These are phyloP conservation scores for Phylloscopus trochilus DNA, from an alignment of 2,113 vertebrate genomes.

Conservation along the genomic window DNA sequence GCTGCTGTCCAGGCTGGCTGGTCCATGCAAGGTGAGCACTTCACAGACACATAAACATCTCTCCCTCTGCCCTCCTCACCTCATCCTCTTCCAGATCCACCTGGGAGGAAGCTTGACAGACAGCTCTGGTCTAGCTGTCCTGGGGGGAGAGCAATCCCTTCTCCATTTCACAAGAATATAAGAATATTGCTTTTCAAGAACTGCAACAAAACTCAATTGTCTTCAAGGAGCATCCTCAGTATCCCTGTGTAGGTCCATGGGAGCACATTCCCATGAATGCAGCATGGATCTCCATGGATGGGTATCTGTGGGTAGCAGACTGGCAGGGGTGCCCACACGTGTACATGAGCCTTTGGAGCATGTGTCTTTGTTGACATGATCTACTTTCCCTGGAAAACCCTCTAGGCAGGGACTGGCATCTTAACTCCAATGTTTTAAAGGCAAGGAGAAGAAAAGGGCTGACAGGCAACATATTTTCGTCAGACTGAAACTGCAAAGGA, in stretches of 20 bases:
- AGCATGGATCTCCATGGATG: not conserved
- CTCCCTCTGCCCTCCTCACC: not conserved
- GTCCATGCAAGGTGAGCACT: not conserved
- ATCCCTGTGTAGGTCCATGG: accelerated
- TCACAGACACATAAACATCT: not conserved
- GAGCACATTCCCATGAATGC: not conserved
- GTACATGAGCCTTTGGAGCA: accelerated
- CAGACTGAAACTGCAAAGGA: not conserved
- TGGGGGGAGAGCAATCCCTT: not conserved
- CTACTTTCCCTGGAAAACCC: not conserved
- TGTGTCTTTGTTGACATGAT: not conserved
- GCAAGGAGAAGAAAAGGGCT: not conserved
- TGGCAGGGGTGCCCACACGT: accelerated
- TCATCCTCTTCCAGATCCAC: not conserved
- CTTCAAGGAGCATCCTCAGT: not conserved
- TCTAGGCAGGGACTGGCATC: not conserved
- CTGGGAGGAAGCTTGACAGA: not conserved
- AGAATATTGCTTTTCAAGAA: not conserved
- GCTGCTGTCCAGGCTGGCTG: not conserved
- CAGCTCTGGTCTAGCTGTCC: not conserved
- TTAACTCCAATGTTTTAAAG: not conserved
- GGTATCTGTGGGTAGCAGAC: not conserved
- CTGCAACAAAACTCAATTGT: not conserved
- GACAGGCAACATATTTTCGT: not conserved
- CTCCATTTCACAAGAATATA: not conserved